Evolutionary conservation across 2,797 vertebrate species (phyloP).

Genomic region (Oreochromis mossambicus): DNA sequence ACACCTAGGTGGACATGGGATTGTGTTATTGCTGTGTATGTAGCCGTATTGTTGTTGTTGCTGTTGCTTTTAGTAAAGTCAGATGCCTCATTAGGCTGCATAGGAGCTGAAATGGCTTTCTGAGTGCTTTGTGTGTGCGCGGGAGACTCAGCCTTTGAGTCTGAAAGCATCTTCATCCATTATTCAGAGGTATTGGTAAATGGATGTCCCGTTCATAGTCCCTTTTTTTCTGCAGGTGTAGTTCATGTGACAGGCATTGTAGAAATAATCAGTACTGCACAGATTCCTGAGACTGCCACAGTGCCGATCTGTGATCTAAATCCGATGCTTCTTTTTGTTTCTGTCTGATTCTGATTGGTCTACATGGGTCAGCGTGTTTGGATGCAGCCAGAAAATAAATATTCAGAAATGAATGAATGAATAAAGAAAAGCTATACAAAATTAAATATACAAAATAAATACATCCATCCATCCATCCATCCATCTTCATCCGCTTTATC

Average conservation of each 20-base stretch:
- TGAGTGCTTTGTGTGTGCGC: conserved; percentile 45
- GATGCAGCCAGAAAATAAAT: background rate
- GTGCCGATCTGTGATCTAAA: background rate
- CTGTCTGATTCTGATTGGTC: background rate
- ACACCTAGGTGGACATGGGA: conserved; percentile 1
- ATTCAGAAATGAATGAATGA: background rate
- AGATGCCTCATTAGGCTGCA: conserved; percentile 55
- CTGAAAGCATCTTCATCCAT: conserved; percentile 64
- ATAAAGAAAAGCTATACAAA: background rate
- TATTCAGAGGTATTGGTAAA: conserved; percentile 63
- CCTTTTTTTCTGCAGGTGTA: conserved; percentile 2
- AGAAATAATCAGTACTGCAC: background rate
- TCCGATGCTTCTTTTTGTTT: background rate
- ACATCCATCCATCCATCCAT: too few relatives aligned
- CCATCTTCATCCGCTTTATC: too few relatives aligned
- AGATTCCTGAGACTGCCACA: background rate
- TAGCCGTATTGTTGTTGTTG: background rate
- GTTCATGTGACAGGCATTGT: background rate
- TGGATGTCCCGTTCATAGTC: conserved; percentile 36
- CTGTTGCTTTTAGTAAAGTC: conserved; percentile 37
- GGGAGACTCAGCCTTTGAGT: conserved; percentile 32
- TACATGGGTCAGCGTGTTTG: background rate
- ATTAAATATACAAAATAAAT: background rate
- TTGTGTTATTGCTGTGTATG: background rate
- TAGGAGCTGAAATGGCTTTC: conserved; percentile 40